A percentile compares a stretch with the other conserved stretches of the same genome.
Evolutionary conservation across 2,888 invertebrate species (phyloP).

Genomic region (Amorpha juglandis): DNA sequence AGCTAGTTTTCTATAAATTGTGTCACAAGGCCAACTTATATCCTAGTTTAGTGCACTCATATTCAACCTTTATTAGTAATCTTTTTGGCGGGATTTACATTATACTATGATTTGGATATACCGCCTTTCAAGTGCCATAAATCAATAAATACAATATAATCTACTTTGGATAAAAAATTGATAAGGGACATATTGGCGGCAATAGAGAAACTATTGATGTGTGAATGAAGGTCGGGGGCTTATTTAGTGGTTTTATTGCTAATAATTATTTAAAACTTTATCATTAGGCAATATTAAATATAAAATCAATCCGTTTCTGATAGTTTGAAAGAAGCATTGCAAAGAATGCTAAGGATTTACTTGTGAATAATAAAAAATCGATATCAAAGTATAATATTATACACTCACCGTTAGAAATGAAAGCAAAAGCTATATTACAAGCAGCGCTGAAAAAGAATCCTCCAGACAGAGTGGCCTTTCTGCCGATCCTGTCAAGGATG

Average conservation of each 20-base stretch:
- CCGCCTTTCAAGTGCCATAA: not conserved
- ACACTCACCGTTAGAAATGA: slow-evolving; percentile 80
- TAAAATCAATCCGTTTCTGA: not conserved
- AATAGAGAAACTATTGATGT: not conserved
- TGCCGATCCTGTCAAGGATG: slow-evolving; percentile 86
- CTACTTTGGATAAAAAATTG: not conserved
- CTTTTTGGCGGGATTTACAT: not conserved
- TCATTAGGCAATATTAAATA: too few species aligned
- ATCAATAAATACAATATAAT: not conserved
- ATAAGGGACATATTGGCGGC: not conserved
- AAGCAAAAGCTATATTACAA: slow-evolving; percentile 69
- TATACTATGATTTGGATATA: not conserved
- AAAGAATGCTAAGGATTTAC: too few species aligned
- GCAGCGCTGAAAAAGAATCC: slow-evolving; percentile 85
- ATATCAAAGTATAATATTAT: not conserved
- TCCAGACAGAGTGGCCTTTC: slow-evolving; percentile 83
- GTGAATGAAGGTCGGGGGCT: not conserved
- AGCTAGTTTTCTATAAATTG: too few species aligned
- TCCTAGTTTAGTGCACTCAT: not conserved
- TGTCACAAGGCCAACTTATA: not conserved
- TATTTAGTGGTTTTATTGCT: too few species aligned
- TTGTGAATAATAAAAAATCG: not conserved
- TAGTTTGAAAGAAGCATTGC: too few species aligned
- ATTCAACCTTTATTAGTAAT: not conserved
- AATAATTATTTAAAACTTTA: too few species aligned